Conservation (phyloP, 2,113 vertebrate species). For the Saimiri boliviensis region DNA sequence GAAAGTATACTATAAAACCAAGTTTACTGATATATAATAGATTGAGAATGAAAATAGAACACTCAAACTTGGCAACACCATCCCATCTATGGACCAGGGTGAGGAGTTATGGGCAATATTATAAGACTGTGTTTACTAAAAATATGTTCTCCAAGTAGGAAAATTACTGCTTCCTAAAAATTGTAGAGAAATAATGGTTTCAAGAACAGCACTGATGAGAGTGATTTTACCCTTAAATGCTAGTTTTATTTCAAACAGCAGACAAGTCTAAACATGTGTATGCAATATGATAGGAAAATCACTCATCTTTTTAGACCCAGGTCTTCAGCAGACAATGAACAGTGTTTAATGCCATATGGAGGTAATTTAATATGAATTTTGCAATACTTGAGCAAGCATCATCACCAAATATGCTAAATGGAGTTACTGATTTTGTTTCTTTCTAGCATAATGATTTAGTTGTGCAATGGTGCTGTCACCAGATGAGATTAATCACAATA, state of each 20-base stretch:
- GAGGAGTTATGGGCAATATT: neutral
- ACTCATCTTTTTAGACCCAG: conserved; percentile 34
- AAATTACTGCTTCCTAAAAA: conserved; percentile 40
- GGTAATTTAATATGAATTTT: conserved; percentile 66
- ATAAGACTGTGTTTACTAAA: neutral
- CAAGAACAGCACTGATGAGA: neutral
- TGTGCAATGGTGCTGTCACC: conserved; percentile 61
- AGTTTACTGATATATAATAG: neutral
- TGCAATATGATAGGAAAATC: conserved; percentile 31
- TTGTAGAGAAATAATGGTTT: neutral
- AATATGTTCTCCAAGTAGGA: neutral
- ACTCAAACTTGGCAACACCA: neutral
- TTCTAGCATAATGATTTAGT: conserved; percentile 53
- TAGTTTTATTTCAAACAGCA: conserved; percentile 50
- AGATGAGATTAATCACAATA: conserved; percentile 74
- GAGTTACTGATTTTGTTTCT: conserved; percentile 44
- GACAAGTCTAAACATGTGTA: conserved; percentile 7
- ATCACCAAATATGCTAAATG: conserved; percentile 54
- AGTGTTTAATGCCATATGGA: conserved; percentile 41
- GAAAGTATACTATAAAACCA: neutral
- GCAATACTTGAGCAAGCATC: conserved; percentile 53
- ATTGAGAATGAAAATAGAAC: neutral
- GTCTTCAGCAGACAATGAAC: conserved; percentile 57
- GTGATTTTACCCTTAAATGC: conserved; percentile 15
- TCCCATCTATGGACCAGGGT: neutral